These are phyloP conservation scores for Paradoxurus hermaphroditus DNA, from an alignment of 2,113 vertebrate genomes.

Conservation along the genomic window DNA sequence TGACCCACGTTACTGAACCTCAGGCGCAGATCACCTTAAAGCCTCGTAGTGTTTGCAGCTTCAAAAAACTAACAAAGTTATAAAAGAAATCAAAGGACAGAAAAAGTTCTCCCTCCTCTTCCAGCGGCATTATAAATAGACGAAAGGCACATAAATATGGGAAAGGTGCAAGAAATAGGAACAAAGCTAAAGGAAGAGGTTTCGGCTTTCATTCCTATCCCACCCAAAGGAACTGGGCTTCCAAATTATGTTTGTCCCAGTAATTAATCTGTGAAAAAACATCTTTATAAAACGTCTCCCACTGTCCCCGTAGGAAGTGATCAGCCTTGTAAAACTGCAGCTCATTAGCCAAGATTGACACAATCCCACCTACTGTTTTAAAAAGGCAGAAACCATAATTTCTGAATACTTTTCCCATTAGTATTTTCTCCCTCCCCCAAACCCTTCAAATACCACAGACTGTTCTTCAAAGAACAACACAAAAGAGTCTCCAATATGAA, in stretches of 20 bases:
- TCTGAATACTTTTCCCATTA: conserved; percentile 81
- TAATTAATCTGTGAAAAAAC: conserved; percentile 83
- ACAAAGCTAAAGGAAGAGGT: conserved; percentile 86
- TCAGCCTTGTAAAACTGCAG: conserved; percentile 81
- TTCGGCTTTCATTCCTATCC: conserved; percentile 86
- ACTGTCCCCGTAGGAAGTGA: conserved; percentile 79
- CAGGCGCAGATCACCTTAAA: conserved; percentile 75
- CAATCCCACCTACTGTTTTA: conserved; percentile 77
- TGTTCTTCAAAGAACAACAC: conserved; percentile 83
- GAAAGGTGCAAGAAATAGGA: conserved; percentile 90
- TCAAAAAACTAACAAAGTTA: conserved; percentile 82
- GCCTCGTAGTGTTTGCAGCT: conserved; percentile 85
- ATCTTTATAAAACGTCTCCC: conserved; percentile 83
- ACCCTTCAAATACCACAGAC: conserved; percentile 82
- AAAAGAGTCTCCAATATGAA: conserved; percentile 75
- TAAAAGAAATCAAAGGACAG: conserved; percentile 85
- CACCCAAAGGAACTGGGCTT: conserved; percentile 82
- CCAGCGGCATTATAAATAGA: conserved; percentile 91
- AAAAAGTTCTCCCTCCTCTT: conserved; percentile 82
- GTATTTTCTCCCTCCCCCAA: conserved; percentile 75
- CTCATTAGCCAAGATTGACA: conserved; percentile 80
- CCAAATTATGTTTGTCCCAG: conserved; percentile 81
- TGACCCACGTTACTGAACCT: conserved; percentile 63
- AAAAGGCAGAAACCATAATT: conserved; percentile 81
- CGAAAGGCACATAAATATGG: conserved; percentile 99